Evolutionary conservation across 2,113 vertebrate genomes (phyloP).

Genomic region (Cyrtonyx montezumae): DNA sequence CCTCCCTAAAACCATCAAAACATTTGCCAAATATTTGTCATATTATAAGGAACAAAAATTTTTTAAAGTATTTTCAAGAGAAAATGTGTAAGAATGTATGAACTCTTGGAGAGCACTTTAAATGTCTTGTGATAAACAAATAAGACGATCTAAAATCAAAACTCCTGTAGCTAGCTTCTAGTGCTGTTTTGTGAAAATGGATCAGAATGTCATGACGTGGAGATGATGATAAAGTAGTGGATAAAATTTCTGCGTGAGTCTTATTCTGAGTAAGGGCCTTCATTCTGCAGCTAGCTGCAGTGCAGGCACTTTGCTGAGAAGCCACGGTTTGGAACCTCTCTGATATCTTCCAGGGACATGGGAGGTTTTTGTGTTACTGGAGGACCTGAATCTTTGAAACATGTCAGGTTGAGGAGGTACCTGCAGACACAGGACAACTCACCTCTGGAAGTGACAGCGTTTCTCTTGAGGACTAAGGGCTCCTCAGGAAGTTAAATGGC

Average conservation of each 20-base stretch:
- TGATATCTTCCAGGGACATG: not conserved
- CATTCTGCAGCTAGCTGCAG: not conserved
- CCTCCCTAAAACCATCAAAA: conserved; percentile 18
- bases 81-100: not conserved
- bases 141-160: not conserved
- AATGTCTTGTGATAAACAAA: not conserved
- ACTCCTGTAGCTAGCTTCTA: not conserved
- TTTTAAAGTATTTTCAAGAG: not conserved
- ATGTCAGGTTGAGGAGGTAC: not conserved
- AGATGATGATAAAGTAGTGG: not conserved
- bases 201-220: not conserved
- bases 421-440: not conserved
- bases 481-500: not conserved
- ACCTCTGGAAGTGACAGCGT: not conserved
- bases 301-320: not conserved
- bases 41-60: not conserved
- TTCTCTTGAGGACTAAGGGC: not conserved
- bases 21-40: not conserved
- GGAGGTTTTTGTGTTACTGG: not conserved
- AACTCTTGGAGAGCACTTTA: not conserved
- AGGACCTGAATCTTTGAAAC: not conserved
- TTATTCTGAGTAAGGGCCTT: not conserved
- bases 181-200: not conserved
- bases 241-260: not conserved
- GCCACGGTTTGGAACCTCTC: accelerated